These are phyloP conservation scores for Cavia porcellus DNA, from an alignment of 2,113 vertebrate genomes.

Conservation along the genomic window DNA sequence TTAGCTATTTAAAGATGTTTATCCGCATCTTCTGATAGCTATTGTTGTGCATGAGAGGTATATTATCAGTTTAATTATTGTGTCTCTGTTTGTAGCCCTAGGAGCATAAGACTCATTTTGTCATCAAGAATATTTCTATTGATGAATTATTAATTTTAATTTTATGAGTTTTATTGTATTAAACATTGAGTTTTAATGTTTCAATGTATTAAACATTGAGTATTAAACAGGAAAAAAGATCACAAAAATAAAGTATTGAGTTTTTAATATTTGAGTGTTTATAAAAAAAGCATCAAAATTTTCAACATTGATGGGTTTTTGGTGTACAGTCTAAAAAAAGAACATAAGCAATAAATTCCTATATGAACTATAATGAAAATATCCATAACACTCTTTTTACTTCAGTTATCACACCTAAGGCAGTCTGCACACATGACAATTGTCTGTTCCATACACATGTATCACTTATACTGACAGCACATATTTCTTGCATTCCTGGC, in stretches of 20 bases:
- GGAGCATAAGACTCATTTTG: neutral
- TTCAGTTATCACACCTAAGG: neutral
- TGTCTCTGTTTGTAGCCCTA: neutral
- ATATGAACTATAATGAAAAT: neutral
- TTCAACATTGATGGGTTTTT: neutral
- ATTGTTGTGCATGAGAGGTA: neutral
- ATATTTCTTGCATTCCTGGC: neutral
- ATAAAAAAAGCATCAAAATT: neutral
- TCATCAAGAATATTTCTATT: neutral
- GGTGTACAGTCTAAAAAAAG: neutral
- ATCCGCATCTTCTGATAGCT: neutral
- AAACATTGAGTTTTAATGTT: too few relatives aligned
- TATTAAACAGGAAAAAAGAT: neutral
- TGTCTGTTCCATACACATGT: neutral
- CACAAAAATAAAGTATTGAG: neutral
- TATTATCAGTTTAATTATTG: neutral
- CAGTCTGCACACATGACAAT: neutral
- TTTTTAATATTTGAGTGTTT: neutral
- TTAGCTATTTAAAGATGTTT: constrained; percentile 39
- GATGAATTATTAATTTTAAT: neutral
- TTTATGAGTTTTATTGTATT: neutral
- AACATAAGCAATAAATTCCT: neutral
- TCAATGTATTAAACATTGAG: neutral
- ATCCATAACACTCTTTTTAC: neutral
- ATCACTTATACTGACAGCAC: neutral